Conservation (phyloP, 35 echinoderm and acorn worm genomes). For the Apostichopus japonicus region DNA sequence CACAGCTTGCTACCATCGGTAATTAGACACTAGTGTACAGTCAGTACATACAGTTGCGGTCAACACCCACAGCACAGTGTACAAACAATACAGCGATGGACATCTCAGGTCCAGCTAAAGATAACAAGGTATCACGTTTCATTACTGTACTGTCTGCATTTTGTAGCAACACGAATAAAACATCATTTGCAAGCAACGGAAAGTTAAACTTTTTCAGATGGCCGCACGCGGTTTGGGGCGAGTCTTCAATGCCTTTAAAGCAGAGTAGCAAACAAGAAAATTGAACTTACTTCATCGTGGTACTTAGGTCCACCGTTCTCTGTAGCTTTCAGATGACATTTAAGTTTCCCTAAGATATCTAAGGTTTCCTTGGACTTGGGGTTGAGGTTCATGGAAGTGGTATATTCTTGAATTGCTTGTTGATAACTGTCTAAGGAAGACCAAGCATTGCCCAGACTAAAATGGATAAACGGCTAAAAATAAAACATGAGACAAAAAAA, state of each 20-base stretch:
- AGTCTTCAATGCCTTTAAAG: background rate
- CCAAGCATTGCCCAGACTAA: slow-evolving; percentile 68
- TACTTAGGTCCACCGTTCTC: slow-evolving; percentile 42
- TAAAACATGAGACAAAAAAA: too few relatives aligned
- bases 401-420: slow-evolving; percentile 65
- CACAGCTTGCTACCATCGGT: too few relatives aligned
- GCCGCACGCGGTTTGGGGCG: background rate
- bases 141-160: too few relatives aligned
- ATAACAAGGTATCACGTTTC: too few relatives aligned
- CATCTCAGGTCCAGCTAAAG: too few relatives aligned
- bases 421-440: slow-evolving; percentile 47
- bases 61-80: too few relatives aligned
- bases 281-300: background rate
- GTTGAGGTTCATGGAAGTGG: slow-evolving; percentile 61
- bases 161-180: too few relatives aligned
- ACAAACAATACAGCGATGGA: too few relatives aligned
- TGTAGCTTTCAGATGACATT: slow-evolving; percentile 60
- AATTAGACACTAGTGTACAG: too few relatives aligned
- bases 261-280: background rate
- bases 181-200: too few relatives aligned
- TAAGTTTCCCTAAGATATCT: slow-evolving; percentile 48
- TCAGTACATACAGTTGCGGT: too few relatives aligned
- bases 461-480: slow-evolving; percentile 68
- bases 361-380: slow-evolving; percentile 48
- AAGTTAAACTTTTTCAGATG: too few relatives aligned